A percentile compares a stretch with the other conserved stretches of the same genome.
phyloP scores from a whole-genome alignment of 1,140 invertebrate species.

The Nasonia giraulti region DNA sequence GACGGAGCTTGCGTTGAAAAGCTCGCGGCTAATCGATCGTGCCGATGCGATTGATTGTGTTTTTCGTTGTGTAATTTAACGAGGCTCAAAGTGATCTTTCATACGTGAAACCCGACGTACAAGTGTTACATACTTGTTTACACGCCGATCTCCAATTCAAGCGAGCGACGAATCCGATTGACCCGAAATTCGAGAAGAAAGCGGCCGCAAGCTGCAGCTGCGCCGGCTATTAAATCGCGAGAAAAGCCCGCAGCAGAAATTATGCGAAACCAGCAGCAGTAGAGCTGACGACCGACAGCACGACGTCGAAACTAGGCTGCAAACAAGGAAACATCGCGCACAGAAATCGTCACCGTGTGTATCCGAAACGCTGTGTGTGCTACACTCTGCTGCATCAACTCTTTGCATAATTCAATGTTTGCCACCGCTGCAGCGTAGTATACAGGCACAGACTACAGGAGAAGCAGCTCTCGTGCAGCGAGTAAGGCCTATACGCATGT shows the following conservation, averaged over 20 bases:
- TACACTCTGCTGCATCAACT: neutral
- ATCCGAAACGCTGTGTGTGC: neutral
- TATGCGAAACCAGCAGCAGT: neutral
- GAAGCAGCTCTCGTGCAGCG: neutral
- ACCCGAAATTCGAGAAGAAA: too few relatives aligned
- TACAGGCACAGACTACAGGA: too few relatives aligned
- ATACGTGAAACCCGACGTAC: too few relatives aligned
- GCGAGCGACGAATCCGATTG: too few relatives aligned
- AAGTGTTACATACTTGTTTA: too few relatives aligned
- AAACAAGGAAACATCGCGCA: neutral
- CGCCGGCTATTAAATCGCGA: neutral
- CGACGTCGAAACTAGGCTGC: neutral
- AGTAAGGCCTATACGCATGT: neutral
- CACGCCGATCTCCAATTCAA: too few relatives aligned
- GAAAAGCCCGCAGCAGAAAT: neutral
- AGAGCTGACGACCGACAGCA: neutral
- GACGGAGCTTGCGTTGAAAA: too few relatives aligned
- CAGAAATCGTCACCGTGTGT: neutral
- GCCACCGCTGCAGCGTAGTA: neutral
- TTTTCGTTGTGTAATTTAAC: too few relatives aligned
- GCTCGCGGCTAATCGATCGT: too few relatives aligned
- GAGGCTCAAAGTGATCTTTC: too few relatives aligned
- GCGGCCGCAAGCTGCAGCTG: too few relatives aligned
- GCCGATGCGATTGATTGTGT: too few relatives aligned
- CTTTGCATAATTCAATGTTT: constrained; percentile 27